Percentiles rank a stretch among this genome's conserved stretches.
Evolutionary conservation across 2,113 vertebrate species (phyloP).

Genomic region (Clarias macrocephalus): DNA sequence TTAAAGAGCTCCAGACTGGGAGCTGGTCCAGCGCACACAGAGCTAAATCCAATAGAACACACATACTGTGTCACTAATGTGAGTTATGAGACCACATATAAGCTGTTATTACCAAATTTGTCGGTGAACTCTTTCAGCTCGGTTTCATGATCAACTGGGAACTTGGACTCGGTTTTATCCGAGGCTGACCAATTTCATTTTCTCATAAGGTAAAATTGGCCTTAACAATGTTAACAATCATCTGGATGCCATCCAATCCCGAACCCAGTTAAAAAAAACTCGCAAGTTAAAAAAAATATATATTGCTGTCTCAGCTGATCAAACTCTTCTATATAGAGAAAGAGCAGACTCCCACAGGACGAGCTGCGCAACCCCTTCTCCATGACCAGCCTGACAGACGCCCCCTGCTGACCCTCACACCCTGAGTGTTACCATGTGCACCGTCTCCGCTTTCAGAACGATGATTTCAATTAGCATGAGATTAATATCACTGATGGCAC

Average conservation of each 20-base stretch:
- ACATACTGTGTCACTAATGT: background rate
- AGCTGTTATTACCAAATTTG: background rate
- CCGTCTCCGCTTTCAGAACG: background rate
- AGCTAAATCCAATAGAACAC: background rate
- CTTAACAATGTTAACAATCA: background rate
- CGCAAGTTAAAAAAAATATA: background rate
- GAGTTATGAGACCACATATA: constrained; percentile 9
- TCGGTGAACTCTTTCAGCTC: background rate
- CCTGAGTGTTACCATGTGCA: constrained; percentile 11
- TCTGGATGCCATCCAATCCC: background rate
- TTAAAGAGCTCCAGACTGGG: constrained; percentile 26
- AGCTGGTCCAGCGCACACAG: background rate
- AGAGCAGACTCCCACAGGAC: constrained; percentile 14
- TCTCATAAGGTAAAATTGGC: background rate
- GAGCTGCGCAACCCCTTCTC: background rate
- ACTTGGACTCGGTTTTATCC: background rate
- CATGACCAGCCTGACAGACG: background rate
- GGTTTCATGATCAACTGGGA: background rate
- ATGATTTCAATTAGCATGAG: background rate
- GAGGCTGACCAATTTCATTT: background rate
- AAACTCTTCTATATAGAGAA: background rate
- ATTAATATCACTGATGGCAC: background rate
- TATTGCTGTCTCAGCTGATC: background rate
- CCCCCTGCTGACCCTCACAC: background rate
- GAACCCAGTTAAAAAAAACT: background rate